A percentile compares a stretch with the other conserved stretches of the same genome.
phyloP scores from a whole-genome alignment of 2,888 invertebrate genomes.

The Chelonus formosanus region DNA sequence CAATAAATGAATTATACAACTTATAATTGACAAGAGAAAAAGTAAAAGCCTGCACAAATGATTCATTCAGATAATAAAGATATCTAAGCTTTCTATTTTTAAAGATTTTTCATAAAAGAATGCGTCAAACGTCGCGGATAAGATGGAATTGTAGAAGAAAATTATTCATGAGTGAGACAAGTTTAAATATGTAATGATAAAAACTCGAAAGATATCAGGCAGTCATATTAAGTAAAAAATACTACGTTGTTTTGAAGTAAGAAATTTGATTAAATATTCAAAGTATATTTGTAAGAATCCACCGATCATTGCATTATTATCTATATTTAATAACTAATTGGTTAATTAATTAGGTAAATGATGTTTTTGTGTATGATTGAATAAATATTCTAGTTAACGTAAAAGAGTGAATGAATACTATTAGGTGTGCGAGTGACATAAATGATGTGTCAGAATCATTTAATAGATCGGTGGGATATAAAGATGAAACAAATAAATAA shows the following conservation, averaged over 20 bases:
- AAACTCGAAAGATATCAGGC: conserved; percentile 8
- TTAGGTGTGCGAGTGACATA: conserved; percentile 19
- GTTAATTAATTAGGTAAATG: conserved; percentile 39
- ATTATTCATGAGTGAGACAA: neutral
- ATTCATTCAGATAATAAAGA: too few relatives aligned
- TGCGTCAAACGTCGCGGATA: conserved; percentile 8
- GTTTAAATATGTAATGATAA: conserved; percentile 12
- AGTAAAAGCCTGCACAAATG: too few relatives aligned
- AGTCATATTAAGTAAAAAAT: conserved; percentile 4
- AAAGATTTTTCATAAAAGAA: neutral
- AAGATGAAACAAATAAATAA: conserved; percentile 12
- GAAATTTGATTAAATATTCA: conserved; percentile 20
- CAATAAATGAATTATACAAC: too few relatives aligned
- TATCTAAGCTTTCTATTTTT: too few relatives aligned
- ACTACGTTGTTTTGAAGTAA: conserved; percentile 30
- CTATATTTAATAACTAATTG: conserved; percentile 41
- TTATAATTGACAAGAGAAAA: too few relatives aligned
- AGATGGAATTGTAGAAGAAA: neutral
- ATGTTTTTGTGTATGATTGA: conserved; percentile 45
- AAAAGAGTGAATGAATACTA: conserved; percentile 25
- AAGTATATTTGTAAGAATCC: conserved; percentile 48
- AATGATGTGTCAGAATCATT: conserved; percentile 14
- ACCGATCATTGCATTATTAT: conserved; percentile 46
- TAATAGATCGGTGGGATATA: conserved; percentile 14
- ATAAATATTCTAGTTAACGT: conserved; percentile 26